phyloP scores from a whole-genome alignment of 1,140 invertebrate species.

The Sycobia sp. region DNA sequence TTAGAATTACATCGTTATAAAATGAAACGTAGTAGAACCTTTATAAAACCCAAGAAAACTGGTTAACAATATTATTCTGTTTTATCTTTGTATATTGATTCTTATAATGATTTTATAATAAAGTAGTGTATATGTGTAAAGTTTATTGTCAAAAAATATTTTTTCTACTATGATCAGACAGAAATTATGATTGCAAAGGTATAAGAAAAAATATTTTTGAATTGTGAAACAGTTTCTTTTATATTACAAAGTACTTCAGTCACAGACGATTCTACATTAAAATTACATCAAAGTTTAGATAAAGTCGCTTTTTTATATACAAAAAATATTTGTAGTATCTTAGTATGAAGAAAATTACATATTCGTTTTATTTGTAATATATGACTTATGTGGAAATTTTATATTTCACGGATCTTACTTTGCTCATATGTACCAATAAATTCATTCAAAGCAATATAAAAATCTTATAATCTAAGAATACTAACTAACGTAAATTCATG shows the following conservation, averaged over 20 bases:
- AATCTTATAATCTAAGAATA: slow-evolving; percentile 14
- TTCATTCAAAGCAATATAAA: slow-evolving; percentile 20
- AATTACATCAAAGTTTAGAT: slow-evolving; percentile 24
- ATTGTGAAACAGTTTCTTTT: slow-evolving; percentile 24
- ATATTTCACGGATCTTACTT: neutral
- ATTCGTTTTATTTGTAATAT: no score
- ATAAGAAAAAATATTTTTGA: slow-evolving; percentile 13
- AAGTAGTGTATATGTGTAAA: slow-evolving; percentile 25
- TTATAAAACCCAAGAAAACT: slow-evolving; percentile 69
- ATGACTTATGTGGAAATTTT: no score
- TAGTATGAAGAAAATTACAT: slow-evolving; percentile 2
- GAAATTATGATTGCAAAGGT: no score
- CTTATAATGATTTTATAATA: slow-evolving; percentile 18
- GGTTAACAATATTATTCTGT: slow-evolving; percentile 54
- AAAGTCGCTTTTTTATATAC: slow-evolving; percentile 26
- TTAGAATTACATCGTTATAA: slow-evolving; percentile 71
- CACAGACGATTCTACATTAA: slow-evolving; percentile 23
- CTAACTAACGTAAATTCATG: slow-evolving; percentile 23
- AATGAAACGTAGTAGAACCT: slow-evolving; percentile 70
- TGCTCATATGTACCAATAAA: slow-evolving; percentile 8
- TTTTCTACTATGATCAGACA: no score
- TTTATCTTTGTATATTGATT: slow-evolving; percentile 12
- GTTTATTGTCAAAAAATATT: slow-evolving; percentile 22
- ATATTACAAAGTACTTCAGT: slow-evolving; percentile 30
- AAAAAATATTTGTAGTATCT: slow-evolving; percentile 25